These are phyloP conservation scores for Drosophila busckii DNA, from an alignment of 1,140 invertebrate genomes.

Conservation along the genomic window DNA sequence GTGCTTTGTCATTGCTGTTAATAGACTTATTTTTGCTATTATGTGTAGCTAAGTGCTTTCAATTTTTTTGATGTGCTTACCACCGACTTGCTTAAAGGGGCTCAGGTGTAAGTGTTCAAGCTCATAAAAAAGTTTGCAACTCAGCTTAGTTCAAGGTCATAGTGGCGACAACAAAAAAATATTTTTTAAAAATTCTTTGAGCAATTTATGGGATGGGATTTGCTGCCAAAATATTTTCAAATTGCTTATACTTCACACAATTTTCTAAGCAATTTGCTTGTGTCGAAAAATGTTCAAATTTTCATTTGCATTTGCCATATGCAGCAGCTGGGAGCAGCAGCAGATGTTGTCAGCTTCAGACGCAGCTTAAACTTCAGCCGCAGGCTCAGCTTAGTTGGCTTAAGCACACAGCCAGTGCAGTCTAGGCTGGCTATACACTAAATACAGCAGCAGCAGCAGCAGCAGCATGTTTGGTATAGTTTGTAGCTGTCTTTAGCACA, in stretches of 20 bases:
- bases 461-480: conserved; percentile 36
- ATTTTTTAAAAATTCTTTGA: too few relatives aligned
- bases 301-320: conserved; percentile 33
- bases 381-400: conserved; percentile 11
- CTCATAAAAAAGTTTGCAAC: too few relatives aligned
- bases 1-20: conserved; percentile 74
- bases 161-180: conserved; percentile 37
- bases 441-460: not conserved
- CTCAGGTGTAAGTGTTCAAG: conserved; percentile 52
- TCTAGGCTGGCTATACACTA: too few relatives aligned
- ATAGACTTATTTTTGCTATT: conserved; percentile 62
- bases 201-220: too few relatives aligned
- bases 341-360: not conserved
- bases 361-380: not conserved
- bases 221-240: conserved; percentile 1
- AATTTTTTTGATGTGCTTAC: conserved; percentile 6
- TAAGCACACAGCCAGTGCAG: too few relatives aligned
- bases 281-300: conserved; percentile 20
- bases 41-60: not conserved
- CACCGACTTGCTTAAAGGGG: conserved; percentile 37
- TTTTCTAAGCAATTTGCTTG: conserved; percentile 24
- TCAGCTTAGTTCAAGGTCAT: too few relatives aligned
- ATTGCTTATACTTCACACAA: conserved; percentile 22
- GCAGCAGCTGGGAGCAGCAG: too few relatives aligned
- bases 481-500: conserved; percentile 70